A percentile compares a stretch with the other conserved stretches of the same genome.
Evolutionary conservation across 1,140 invertebrate genomes (phyloP).

Genomic region (Schlechtendalia chinensis): DNA sequence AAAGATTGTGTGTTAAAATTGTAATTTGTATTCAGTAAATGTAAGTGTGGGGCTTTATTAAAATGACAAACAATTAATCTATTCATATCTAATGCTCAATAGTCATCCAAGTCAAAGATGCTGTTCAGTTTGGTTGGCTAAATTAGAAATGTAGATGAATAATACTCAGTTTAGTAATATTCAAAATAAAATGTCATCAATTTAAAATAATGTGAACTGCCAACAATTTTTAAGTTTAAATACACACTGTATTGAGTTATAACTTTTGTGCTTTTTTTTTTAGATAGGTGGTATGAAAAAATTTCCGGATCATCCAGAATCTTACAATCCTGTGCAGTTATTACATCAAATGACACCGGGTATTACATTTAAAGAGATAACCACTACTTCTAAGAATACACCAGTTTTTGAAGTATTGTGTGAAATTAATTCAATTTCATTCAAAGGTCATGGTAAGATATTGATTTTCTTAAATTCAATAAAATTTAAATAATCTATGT

Average conservation of each 20-base stretch:
- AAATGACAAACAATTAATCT: too few relatives aligned
- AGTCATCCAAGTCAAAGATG: too few relatives aligned
- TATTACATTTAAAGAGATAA: background rate
- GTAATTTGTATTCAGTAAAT: background rate
- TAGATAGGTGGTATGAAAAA: conserved; percentile 30
- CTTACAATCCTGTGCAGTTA: conserved; percentile 20
- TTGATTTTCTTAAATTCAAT: too few relatives aligned
- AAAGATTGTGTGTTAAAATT: background rate
- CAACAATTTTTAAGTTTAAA: too few relatives aligned
- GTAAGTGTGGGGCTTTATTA: background rate
- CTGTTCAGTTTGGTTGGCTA: too few relatives aligned
- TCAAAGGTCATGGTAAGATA: conserved; percentile 22
- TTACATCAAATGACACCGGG: conserved; percentile 22
- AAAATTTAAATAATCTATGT: too few relatives aligned
- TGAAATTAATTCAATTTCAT: background rate
- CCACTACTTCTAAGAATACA: background rate
- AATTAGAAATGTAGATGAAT: too few relatives aligned
- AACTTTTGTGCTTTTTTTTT: background rate
- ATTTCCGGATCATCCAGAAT: conserved; percentile 4
- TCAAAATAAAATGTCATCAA: too few relatives aligned
- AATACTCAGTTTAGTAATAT: too few relatives aligned
- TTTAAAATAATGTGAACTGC: too few relatives aligned
- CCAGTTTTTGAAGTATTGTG: background rate
- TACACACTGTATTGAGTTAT: background rate
- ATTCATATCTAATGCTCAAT: too few relatives aligned